Base-by-base conservation (phyloP, 1,140 invertebrate genomes). In the Bombus soroeensis region DNA sequence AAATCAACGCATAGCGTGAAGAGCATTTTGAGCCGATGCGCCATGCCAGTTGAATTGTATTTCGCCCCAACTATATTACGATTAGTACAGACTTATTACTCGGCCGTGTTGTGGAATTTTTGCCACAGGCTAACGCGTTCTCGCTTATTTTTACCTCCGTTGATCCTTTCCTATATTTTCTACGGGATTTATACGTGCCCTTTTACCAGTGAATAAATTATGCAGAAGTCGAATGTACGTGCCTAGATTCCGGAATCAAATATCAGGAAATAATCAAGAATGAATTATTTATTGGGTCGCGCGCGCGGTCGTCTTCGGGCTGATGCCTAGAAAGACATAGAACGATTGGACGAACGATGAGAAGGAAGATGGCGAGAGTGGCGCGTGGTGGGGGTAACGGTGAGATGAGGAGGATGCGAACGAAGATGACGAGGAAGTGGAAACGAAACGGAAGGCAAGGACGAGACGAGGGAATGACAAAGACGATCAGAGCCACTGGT, bases 261-360 rank as follows among this genome's bases (percentile, higher is more conserved):
- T 89, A 88, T 87, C 83, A 88, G 83, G 83, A 81, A 80, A 88
- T 89, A 89, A 89, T 85, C 68, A 89, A 72, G 79, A 79, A 89
- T 89, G 88, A 89, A 89, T 89, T 86, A 89, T 89, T 89, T 89
- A 89, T 89, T 80, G 77, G 64, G 83, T 86, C 87, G 76, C 74
- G 57, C 70, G 70, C 68, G n/a, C 25, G 28, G 15, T n/a, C 66
- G 4, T 66, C 74, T n/a, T 28, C 64, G 18, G 12, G 4, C 28
- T 12, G n/a, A 62, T 25, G 22, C 39, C 13, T 13, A 13, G 34
- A 22, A 15, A 62, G 62, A 57, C 13, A 47, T 8, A 25, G 22
- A n/a, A 28, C 22, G 15, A 62, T 12, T 0, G 39, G 15, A 37
- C 41, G 37, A 28, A 9, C 43, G 22, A 13, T 10, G n/a, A 28